phyloP scores from a whole-genome alignment of 2,113 vertebrate species.

The Cyphomyrus plagiostoma region DNA sequence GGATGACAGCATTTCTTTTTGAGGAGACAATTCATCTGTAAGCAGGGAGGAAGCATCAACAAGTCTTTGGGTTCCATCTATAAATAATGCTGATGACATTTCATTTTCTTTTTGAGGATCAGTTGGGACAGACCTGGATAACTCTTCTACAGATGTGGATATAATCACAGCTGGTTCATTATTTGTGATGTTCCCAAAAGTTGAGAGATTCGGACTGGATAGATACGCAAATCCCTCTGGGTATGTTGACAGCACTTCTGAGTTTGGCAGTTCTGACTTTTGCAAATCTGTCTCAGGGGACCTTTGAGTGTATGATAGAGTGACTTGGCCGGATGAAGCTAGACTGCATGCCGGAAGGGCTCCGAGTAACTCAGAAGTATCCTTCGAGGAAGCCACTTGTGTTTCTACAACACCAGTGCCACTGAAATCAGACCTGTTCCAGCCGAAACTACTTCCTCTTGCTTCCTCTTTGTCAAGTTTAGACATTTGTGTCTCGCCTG shows the following conservation, averaged over 20 bases:
- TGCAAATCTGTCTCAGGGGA: not conserved
- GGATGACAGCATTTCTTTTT: conserved; percentile 12
- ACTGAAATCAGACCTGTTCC: not conserved
- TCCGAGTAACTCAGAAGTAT: not conserved
- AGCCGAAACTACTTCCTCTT: not conserved
- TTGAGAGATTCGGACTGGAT: not conserved
- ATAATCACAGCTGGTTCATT: not conserved
- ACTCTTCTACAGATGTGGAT: not conserved
- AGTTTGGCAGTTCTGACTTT: not conserved
- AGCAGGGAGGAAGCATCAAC: not conserved
- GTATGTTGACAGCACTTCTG: not conserved
- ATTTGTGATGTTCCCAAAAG: not conserved
- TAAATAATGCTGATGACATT: not conserved
- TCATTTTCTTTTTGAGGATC: not conserved
- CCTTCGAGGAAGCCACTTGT: not conserved
- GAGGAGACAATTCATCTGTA: not conserved
- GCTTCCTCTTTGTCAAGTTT: not conserved
- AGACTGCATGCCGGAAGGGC: not conserved
- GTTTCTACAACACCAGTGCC: not conserved
- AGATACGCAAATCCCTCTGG: not conserved
- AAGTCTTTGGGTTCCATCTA: conserved; percentile 4
- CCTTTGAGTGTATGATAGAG: not conserved
- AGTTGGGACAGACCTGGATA: not conserved
- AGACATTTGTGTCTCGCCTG: not conserved
- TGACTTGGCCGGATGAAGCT: not conserved